phyloP scores from a whole-genome alignment of 2,113 vertebrate species.

The Misgurnus anguillicaudatus region DNA sequence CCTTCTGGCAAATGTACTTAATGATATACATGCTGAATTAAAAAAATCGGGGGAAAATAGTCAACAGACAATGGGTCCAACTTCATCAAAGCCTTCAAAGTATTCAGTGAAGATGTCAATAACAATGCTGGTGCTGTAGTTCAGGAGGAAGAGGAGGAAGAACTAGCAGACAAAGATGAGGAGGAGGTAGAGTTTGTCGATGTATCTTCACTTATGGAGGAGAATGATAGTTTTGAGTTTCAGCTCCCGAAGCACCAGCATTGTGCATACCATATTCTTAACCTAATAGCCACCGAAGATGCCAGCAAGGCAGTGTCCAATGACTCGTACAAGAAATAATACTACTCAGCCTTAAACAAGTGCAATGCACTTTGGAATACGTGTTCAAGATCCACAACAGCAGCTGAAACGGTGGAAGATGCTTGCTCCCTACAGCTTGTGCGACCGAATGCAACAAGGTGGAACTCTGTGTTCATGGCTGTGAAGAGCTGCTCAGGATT shows the following conservation, averaged over 20 bases:
- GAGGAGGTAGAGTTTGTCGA: no score
- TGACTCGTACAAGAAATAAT: slow-evolving; percentile 39
- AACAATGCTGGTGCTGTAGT: slow-evolving; percentile 32
- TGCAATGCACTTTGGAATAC: slow-evolving; percentile 50
- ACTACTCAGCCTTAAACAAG: slow-evolving; percentile 44
- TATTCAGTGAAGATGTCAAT: slow-evolving; percentile 47
- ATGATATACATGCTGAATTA: slow-evolving; percentile 48
- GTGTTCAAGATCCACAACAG: slow-evolving; percentile 41
- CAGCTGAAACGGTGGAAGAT: slow-evolving; percentile 49
- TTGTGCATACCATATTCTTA: slow-evolving; percentile 52
- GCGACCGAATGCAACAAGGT: slow-evolving; percentile 38
- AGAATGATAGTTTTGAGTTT: no score
- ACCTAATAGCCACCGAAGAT: slow-evolving; percentile 40
- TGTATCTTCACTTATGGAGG: no score
- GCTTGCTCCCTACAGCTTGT: slow-evolving; percentile 45
- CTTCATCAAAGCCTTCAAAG: slow-evolving; percentile 47
- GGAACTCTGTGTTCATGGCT: slow-evolving; percentile 52
- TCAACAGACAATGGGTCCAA: slow-evolving; percentile 46
- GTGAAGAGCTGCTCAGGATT: slow-evolving; percentile 48
- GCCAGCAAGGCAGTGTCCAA: slow-evolving; percentile 41
- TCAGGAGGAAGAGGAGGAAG: slow-evolving; percentile 33
- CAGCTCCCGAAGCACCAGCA: slow-evolving; percentile 47
- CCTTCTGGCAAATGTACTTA: slow-evolving; percentile 27
- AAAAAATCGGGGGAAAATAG: slow-evolving; percentile 43
- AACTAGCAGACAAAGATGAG: slow-evolving; percentile 27